A percentile compares a stretch with the other conserved stretches of the same genome.
phyloP scores from a whole-genome alignment of 2,797 vertebrate species.

The Etheostoma perlongum region DNA sequence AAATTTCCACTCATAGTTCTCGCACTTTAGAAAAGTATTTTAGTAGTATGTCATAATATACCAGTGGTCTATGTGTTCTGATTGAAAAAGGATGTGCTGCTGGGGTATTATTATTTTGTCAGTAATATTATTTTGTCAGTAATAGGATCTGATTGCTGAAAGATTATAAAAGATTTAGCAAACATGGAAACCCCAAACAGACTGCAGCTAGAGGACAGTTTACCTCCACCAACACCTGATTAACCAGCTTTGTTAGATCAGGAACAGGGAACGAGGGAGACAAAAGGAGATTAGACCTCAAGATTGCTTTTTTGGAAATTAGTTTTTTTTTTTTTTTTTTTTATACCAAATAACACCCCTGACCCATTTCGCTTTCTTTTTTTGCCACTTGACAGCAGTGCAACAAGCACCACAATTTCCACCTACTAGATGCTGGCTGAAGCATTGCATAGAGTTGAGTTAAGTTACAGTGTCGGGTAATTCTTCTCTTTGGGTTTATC shows the following conservation, averaged over 20 bases:
- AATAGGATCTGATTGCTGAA: slow-evolving; percentile 5
- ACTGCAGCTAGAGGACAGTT: neutral
- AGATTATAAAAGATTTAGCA: slow-evolving; percentile 6
- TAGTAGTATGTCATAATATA: neutral
- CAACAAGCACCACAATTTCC: neutral
- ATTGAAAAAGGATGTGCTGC: neutral
- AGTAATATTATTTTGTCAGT: neutral
- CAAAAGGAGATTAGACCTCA: neutral
- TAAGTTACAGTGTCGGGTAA: neutral
- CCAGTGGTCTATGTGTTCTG: neutral
- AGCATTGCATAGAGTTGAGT: too few relatives aligned
- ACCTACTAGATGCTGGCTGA: neutral
- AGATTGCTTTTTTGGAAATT: neutral
- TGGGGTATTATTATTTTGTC: neutral
- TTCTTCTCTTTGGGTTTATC: neutral
- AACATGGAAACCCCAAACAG: neutral
- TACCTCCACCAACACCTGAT: neutral
- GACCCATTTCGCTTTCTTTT: neutral
- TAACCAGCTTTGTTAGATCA: neutral
- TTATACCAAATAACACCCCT: too few relatives aligned
- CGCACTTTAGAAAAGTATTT: neutral
- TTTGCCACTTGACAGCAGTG: neutral
- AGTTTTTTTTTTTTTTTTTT: too few relatives aligned
- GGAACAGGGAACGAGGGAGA: neutral
- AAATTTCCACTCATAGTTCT: slow-evolving; percentile 26